Evolutionary conservation across 2,113 vertebrate species (phyloP).

Genomic region (Microcebus griseorufus): DNA sequence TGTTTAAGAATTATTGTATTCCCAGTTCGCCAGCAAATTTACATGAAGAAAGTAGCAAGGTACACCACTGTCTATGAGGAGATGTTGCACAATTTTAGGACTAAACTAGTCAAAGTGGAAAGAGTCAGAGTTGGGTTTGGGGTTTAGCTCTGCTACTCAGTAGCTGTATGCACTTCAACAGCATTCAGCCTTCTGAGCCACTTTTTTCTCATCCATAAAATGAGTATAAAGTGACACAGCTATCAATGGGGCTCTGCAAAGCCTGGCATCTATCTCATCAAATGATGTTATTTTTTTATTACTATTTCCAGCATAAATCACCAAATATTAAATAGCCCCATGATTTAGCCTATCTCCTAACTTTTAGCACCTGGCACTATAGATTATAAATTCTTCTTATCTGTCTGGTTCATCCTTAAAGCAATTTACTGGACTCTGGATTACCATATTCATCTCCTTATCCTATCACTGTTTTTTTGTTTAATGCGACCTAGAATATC

Average conservation of each 20-base stretch:
- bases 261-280: not conserved
- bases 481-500: not conserved
- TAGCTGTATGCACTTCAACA: not conserved
- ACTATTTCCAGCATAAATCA: not conserved
- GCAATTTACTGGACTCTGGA: not conserved
- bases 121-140: not conserved
- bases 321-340: not conserved
- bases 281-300: not conserved
- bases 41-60: not conserved
- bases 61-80: not conserved
- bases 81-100: not conserved
- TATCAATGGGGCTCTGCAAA: not conserved
- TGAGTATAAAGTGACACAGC: not conserved
- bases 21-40: constrained; percentile 49
- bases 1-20: not conserved
- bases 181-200: not conserved
- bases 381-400: not conserved
- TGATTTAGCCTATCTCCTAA: not conserved
- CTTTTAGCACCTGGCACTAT: not conserved
- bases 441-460: not conserved
- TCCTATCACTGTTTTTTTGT: not conserved
- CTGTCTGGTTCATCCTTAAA: constrained; percentile 17
- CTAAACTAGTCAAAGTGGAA: not conserved
- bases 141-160: too few relatives aligned
- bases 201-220: not conserved